phyloP scores from a whole-genome alignment of 2,113 vertebrate genomes.

The Sander vitreus region DNA sequence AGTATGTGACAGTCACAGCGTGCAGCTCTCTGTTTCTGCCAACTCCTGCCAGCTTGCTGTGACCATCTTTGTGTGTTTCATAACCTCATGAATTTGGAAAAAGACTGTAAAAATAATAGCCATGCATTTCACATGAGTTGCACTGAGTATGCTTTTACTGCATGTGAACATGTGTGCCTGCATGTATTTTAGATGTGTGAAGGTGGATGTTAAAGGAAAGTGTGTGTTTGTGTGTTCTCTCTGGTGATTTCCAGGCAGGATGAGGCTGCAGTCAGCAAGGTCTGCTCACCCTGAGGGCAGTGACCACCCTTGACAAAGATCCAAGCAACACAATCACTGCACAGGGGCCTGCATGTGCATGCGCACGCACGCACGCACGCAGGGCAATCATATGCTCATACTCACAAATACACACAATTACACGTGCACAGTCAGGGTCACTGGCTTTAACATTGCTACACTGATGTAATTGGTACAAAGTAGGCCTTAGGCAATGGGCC shows the following conservation, averaged over 20 bases:
- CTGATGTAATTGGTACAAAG: no score
- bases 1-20: background rate
- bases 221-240: slow-evolving; percentile 19
- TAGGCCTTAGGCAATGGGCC: no score
- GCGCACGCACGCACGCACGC: no score
- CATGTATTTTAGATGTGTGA: background rate
- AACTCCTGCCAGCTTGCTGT: background rate
- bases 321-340: background rate
- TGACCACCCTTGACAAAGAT: slow-evolving; percentile 33
- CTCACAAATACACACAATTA: no score
- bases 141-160: background rate
- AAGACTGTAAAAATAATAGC: background rate
- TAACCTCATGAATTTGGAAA: background rate
- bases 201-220: background rate
- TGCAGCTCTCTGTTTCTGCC: background rate
- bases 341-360: background rate
- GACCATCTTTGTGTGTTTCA: background rate
- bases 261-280: slow-evolving; percentile 37
- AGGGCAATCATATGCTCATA: no score
- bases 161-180: background rate
- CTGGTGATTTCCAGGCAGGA: slow-evolving; percentile 4
- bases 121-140: background rate
- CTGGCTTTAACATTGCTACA: no score
- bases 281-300: slow-evolving; percentile 44
- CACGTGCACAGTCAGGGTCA: no score